These are phyloP conservation scores for Poeciliopsis gracilis DNA, from an alignment of 2,797 vertebrate genomes.

Conservation along the genomic window DNA sequence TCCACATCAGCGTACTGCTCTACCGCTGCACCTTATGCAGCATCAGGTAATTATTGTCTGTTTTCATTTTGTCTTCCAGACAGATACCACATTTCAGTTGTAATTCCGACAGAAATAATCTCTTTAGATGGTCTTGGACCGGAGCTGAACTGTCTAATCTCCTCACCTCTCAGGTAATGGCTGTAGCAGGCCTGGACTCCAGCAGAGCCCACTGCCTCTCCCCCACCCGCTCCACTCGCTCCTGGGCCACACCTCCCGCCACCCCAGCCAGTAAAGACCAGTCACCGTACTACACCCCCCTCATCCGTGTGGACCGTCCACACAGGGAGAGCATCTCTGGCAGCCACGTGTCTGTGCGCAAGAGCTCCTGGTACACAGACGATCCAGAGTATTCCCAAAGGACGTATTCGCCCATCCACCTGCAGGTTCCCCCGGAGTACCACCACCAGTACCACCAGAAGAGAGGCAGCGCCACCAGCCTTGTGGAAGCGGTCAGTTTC, in stretches of 20 bases:
- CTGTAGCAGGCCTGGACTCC: slow-evolving; percentile 96
- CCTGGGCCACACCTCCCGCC: slow-evolving; percentile 96
- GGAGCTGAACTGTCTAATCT: background rate
- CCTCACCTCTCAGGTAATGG: slow-evolving; percentile 88
- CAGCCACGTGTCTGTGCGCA: slow-evolving; percentile 90
- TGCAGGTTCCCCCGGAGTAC: slow-evolving; percentile 91
- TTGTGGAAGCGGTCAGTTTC: slow-evolving; percentile 95
- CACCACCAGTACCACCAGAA: slow-evolving; percentile 94
- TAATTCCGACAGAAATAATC: slow-evolving; percentile 5
- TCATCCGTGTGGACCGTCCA: slow-evolving; percentile 90
- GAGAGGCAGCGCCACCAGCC: slow-evolving; percentile 95
- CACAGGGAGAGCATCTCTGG: slow-evolving; percentile 87
- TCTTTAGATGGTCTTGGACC: background rate
- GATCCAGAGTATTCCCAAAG: slow-evolving; percentile 91
- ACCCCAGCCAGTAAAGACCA: slow-evolving; percentile 91
- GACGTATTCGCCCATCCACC: slow-evolving; percentile 90
- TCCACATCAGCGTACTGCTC: slow-evolving; percentile 91
- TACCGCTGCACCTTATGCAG: slow-evolving; percentile 97
- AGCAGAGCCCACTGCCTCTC: slow-evolving; percentile 95
- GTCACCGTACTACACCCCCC: slow-evolving; percentile 91
- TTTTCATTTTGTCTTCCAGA: background rate
- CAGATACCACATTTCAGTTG: background rate
- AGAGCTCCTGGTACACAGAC: slow-evolving; percentile 98
- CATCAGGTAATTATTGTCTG: slow-evolving; percentile 87
- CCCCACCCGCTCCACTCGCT: slow-evolving; percentile 92